Percentiles rank a stretch among this genome's conserved stretches.
Conservation (phyloP, 2,113 vertebrate species). For the Scytalopus superciliaris region DNA sequence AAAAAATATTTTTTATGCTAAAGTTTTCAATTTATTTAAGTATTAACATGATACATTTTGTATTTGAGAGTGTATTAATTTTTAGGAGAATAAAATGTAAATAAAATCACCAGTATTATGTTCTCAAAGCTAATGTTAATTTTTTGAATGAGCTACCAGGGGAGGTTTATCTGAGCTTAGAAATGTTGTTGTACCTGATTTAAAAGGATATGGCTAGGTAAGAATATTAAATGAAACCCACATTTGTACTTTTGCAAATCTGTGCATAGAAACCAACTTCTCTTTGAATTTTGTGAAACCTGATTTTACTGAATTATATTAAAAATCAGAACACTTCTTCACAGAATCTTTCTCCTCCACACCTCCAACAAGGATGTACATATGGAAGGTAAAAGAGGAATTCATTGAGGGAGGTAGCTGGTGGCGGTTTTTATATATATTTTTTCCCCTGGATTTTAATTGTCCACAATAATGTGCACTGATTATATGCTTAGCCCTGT, state of each 20-base stretch:
- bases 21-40: background rate
- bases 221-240: background rate
- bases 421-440: background rate
- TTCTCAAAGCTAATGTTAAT: background rate
- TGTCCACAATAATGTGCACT: background rate
- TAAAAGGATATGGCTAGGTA: background rate
- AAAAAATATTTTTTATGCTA: background rate
- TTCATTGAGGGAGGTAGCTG: background rate
- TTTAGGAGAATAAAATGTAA: background rate
- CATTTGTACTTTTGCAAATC: background rate
- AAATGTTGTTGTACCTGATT: background rate
- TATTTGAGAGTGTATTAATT: background rate
- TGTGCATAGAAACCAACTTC: background rate
- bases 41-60: background rate
- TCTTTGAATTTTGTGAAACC: background rate
- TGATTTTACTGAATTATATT: background rate
- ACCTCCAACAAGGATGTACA: fast-evolving
- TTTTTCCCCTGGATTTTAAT: background rate
- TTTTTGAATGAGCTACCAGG: background rate
- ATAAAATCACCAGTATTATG: background rate
- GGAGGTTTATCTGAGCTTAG: background rate
- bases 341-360: background rate
- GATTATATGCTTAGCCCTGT: background rate
- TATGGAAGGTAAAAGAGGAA: background rate
- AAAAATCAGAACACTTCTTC: background rate